Evolutionary conservation across 37 sponge, comb jelly and placozoan genomes (phyloP).

Genomic region (Hormiphora californensis): DNA sequence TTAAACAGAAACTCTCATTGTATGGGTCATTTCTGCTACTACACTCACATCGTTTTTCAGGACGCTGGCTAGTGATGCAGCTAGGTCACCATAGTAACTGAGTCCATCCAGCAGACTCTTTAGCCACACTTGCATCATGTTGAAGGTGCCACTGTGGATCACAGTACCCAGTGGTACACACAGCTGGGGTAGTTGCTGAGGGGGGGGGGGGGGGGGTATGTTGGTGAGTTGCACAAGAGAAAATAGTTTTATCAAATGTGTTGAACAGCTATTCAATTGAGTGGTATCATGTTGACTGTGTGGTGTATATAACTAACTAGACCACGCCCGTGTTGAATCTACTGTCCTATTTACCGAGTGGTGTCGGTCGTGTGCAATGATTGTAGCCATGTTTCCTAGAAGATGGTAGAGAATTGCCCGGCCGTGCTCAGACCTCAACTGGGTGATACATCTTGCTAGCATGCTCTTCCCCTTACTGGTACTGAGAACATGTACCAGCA

Average conservation of each 20-base stretch:
- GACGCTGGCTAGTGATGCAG: not conserved
- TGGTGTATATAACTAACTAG: not conserved
- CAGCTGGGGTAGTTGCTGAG: slow-evolving; percentile 13
- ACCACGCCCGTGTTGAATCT: not conserved
- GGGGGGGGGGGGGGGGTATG: not conserved
- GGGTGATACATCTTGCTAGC: slow-evolving; percentile 28
- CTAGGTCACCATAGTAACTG: slow-evolving; percentile 24
- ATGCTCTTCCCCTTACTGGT: slow-evolving; percentile 52
- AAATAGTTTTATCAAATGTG: no score
- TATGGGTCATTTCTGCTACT: not conserved
- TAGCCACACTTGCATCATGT: slow-evolving; percentile 36
- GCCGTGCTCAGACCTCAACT: slow-evolving; percentile 39
- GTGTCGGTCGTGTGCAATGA: slow-evolving; percentile 39
- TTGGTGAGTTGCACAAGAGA: no score
- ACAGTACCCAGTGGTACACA: slow-evolving; percentile 20
- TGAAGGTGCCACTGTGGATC: slow-evolving; percentile 7
- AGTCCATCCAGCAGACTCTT: slow-evolving; percentile 32
- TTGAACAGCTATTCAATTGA: no score
- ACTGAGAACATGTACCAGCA: slow-evolving; percentile 44
- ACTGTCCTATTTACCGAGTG: not conserved
- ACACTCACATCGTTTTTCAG: not conserved
- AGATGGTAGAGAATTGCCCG: slow-evolving; percentile 39
- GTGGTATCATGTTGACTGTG: no score
- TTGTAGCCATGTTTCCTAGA: slow-evolving; percentile 36
- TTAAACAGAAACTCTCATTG: not conserved